Percentiles rank a stretch among this genome's conserved stretches.
Conservation (phyloP, 2,797 vertebrate genomes). For the Gymnoscopelus braueri region DNA sequence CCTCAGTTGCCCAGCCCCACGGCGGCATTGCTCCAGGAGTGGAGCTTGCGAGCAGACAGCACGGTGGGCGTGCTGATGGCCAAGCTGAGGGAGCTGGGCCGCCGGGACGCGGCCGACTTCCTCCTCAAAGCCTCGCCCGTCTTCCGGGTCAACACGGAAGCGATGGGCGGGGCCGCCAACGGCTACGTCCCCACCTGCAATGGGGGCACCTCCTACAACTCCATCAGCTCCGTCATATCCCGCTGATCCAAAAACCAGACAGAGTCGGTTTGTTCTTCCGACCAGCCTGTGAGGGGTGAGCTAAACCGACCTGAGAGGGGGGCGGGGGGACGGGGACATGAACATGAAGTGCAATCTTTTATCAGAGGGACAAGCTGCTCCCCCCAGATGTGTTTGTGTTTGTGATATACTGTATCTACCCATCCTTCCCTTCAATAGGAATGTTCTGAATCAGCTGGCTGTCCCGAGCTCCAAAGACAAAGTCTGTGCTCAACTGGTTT, state of each 20-base stretch:
- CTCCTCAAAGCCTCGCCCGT: slow-evolving; percentile 91
- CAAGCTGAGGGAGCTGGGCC: slow-evolving; percentile 94
- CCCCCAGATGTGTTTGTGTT: slow-evolving; percentile 53
- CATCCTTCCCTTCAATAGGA: slow-evolving; percentile 41
- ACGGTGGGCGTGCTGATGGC: slow-evolving; percentile 91
- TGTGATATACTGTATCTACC: slow-evolving; percentile 43
- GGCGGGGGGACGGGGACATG: slow-evolving; percentile 11
- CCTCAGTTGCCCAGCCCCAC: slow-evolving; percentile 87
- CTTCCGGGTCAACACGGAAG: slow-evolving; percentile 91
- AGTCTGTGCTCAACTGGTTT: slow-evolving; percentile 40
- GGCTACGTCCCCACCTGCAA: slow-evolving; percentile 91
- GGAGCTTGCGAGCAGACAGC: slow-evolving; percentile 87
- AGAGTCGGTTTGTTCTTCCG: background rate
- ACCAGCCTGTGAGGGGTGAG: slow-evolving; percentile 24
- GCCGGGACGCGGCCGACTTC: slow-evolving; percentile 95
- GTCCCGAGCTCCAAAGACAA: slow-evolving; percentile 68
- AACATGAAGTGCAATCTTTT: slow-evolving; percentile 66
- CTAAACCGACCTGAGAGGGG: background rate
- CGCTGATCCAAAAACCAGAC: slow-evolving; percentile 80
- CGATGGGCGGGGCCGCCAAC: slow-evolving; percentile 78
- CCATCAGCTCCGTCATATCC: slow-evolving; percentile 97
- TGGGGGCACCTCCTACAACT: slow-evolving; percentile 95
- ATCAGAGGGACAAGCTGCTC: slow-evolving; percentile 46
- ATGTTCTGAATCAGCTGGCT: slow-evolving; percentile 60
- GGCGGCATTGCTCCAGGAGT: slow-evolving; percentile 91